Evolutionary conservation across 2,113 vertebrate species (phyloP), one percentile per base, ranked within the genome.

Genomic region (Paradoxurus hermaphroditus): DNA sequence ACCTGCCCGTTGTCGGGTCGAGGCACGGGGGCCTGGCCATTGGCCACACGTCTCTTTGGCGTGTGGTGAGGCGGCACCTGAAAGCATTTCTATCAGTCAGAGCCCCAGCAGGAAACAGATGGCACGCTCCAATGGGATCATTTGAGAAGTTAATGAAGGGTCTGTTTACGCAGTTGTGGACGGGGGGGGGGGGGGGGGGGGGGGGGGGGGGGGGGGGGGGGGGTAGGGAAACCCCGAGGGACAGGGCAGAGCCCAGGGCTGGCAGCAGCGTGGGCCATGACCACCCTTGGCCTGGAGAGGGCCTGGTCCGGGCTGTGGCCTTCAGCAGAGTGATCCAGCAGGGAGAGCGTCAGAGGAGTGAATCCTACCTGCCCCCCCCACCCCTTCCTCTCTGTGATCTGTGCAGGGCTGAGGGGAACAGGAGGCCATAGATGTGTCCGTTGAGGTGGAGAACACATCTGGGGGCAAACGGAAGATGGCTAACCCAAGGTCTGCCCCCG

Each of bases 81-180:
- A 73, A 89, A 75, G 59, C 84, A 34, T 92, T 56, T 51, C 25
- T 13, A 19, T 36, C 78, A 65, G 91, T 39, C 27, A 3, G 36
- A 44, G 70, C 62, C 90, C 82, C 56, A 0, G 62, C 96, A 93
- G 98, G 97, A 97, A 97, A 65, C 97, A 97, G 95, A 91, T 96
- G 97, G 91, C 97, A 93, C 41, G 10, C 19, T 92, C 91, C 78
- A 14, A 29, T 4, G 65, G 94, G 63, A 39, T 19, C 7, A 21
- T 14, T 21, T 13, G 11, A 49, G 34, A 44, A 62, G 12, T 7
- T n/a, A 21, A 15, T 31, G 49, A 49, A 36, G 36, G 67, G 63
- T 65, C 85, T 96, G 56, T 94, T 81, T 41, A 79, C 63, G 65
- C 91, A 97, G 94, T 82, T 89, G 93, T 29, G 59, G 85, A 41